Evolutionary conservation across 2,113 vertebrate species (phyloP).

Genomic region (Trogon melanurus): DNA sequence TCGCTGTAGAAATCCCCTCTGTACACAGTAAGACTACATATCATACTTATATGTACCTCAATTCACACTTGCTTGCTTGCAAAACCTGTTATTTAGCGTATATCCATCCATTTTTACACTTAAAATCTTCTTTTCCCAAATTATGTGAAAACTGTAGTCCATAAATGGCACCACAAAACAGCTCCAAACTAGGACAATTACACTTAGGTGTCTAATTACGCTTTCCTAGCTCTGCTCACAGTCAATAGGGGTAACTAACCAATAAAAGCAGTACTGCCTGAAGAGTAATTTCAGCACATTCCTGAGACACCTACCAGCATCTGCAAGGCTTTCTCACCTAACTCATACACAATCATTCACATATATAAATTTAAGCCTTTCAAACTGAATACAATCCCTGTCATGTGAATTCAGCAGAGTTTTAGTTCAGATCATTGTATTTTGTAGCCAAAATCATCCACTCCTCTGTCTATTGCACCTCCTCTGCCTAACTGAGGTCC

Average conservation of each 20-base stretch:
- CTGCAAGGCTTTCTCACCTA: neutral
- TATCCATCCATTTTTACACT: neutral
- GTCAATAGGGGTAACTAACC: neutral
- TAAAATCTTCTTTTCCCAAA: neutral
- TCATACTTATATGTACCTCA: neutral
- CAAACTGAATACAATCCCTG: neutral
- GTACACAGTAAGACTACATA: neutral
- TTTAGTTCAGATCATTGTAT: neutral
- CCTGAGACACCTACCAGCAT: neutral
- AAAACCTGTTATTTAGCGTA: neutral
- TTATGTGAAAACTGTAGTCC: neutral
- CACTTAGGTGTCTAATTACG: neutral
- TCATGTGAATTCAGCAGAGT: neutral
- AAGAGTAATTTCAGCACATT: neutral
- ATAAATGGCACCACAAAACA: accelerated
- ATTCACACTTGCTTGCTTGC: neutral
- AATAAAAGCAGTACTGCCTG: neutral
- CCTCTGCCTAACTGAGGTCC: neutral
- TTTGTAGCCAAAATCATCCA: neutral
- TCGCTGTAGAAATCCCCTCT: neutral
- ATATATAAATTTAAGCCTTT: neutral
- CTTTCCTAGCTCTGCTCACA: neutral
- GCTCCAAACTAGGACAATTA: neutral
- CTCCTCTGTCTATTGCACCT: neutral
- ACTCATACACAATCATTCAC: neutral